Base-by-base conservation (phyloP, 2,797 vertebrate genomes). In the Micromesistius poutassou region DNA sequence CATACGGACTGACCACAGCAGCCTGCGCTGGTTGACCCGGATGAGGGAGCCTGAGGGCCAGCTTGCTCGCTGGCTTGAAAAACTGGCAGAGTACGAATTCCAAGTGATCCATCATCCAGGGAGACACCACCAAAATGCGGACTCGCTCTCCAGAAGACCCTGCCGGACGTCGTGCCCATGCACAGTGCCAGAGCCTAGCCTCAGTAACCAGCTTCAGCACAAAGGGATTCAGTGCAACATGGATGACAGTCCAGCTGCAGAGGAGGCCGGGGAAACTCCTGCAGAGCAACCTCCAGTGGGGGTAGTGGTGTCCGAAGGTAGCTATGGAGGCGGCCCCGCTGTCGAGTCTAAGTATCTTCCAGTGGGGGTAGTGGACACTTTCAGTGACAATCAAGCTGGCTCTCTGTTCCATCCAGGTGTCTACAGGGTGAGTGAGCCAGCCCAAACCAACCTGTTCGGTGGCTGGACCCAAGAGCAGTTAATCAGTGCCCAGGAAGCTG, bases 41-140 rank as follows among this genome's bases (percentile, higher is more conserved):
- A 6, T 74, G 38, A 74, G 22, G n/a, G 36, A 42, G 12, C n/a
- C 36, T n/a, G 13, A 74, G 36, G 36, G 73, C 1, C 36, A 74
- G 22, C 72, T 74, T 2, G 72, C 19, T 19, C 22, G 22, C 72
- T 42, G 25, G n/a, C 22, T 25, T 6, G 72, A 42, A 1, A 82
- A 78, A 4, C 42, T 82, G 10, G 74, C 76, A 0, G 71, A 81
- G 38, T 80, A 76, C 16, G 76, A 80, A 1, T 81, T 76, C 13
- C 40, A 33, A 7, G 42, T 82, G 13, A 0, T 74, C 1, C 75
- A 75, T 19, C 13, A 5, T 0, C 77, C 42, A 13, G 78, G 71
- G 10, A 77, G 6, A 13, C 25, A 9, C 0, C 74, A 81, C 19
- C 75, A 73, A 30, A 74, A 73, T 73, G 81, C 78, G 2, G 74